Evolutionary conservation across 2,113 vertebrate genomes (phyloP).

Genomic region (Parotia lawesii): DNA sequence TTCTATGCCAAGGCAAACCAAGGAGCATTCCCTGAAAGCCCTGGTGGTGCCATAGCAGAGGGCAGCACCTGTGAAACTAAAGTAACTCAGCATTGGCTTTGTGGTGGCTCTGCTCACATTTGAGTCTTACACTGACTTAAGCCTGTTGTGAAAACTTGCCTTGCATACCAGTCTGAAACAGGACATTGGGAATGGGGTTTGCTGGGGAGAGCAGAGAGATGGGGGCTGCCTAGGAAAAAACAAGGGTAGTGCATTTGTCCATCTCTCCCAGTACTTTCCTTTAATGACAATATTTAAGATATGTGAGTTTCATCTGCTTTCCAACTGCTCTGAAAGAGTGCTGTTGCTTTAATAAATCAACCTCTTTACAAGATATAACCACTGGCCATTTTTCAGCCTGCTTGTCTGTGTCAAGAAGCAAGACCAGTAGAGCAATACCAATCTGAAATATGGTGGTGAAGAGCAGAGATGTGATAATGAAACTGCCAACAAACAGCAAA

Average conservation of each 20-base stretch:
- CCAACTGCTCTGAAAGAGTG: background rate
- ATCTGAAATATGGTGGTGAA: conserved; percentile 39
- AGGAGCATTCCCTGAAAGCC: background rate
- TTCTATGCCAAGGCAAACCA: background rate
- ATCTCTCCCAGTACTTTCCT: background rate
- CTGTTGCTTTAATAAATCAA: conserved; percentile 41
- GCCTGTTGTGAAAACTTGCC: background rate
- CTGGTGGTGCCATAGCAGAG: background rate
- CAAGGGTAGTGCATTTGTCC: background rate
- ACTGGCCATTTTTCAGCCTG: conserved; percentile 15
- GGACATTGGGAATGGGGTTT: background rate
- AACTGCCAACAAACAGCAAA: background rate
- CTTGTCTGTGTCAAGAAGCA: conserved; percentile 41
- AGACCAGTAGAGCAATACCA: background rate
- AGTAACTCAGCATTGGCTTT: background rate
- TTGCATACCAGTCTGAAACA: background rate
- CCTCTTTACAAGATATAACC: background rate
- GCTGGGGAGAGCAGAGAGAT: background rate
- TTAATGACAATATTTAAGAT: background rate
- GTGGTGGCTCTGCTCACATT: background rate
- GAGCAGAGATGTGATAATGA: conserved; percentile 37
- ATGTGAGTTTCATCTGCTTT: background rate
- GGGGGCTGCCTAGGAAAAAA: background rate
- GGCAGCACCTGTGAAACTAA: background rate
- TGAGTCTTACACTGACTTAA: background rate